Base-by-base conservation (phyloP, 2,113 vertebrate genomes). In the Microcebus murinus region DNA sequence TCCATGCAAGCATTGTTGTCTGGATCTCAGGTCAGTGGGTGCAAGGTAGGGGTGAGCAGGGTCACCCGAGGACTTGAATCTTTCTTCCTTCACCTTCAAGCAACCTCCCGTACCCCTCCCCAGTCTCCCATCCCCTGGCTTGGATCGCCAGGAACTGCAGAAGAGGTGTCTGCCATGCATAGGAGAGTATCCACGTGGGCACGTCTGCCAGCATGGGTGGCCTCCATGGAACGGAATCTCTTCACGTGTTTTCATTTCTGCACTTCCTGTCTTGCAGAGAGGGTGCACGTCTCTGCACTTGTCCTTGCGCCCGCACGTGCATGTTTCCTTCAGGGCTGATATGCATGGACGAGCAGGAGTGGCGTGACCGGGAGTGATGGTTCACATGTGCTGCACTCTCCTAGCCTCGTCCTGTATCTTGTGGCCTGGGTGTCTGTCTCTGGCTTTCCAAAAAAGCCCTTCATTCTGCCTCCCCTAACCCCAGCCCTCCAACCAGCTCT, bases 11-110 rank as follows among this genome's bases (percentile, higher is more conserved):
- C 83, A 81, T 96, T 12, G 7, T 87, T 93, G 59, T 91, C 76
- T 52, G 63, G 50, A 52, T 83, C 83, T 65, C 45, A 92, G 87
- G 96, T 97, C 96, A 95, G 2, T 23, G 70, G 52, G 97, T 95
- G 3, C 92, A 90, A 80, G 21, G 45, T 4, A 42, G n/a, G 55
- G 83, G 92, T 96, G 45, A 94, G 18, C 65, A 48, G n/a, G 68
- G 83, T 55, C 89, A 96, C 6, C 23, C 3, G 21, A 29, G 27
- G 59, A 29, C 42, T 90, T 74, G 34, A 61, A 67, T 36, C 63
- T n/a, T 70, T 77, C 83, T 79, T 80, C 42, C 45, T 36, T 21
- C 57, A 50, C 81, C 17, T 5, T 36, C 45, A 83, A 63, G 57
- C 76, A n/a, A 59, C 34, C 31, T 85, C 61, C 36, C 31, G 6